Percentiles rank a stretch among this genome's conserved stretches.
Conservation (phyloP, 2,113 vertebrate species). For the Odocoileus virginianus region DNA sequence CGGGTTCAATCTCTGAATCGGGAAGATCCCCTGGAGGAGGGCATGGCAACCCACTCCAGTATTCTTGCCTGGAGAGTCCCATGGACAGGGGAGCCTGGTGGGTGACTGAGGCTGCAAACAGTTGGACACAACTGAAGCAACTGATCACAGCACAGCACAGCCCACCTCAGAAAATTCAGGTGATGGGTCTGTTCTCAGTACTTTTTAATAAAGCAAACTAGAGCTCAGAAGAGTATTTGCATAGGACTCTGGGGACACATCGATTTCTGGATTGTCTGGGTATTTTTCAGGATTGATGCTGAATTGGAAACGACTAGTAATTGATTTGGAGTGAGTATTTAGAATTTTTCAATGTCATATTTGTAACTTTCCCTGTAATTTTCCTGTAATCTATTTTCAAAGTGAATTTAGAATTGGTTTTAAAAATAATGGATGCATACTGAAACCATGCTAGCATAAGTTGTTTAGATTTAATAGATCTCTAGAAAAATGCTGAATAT, state of each 20-base stretch:
- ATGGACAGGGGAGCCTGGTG: background rate
- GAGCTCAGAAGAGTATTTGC: background rate
- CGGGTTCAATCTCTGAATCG: rapidly evolving
- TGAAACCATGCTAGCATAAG: background rate
- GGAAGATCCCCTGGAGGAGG: background rate
- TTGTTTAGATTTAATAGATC: background rate
- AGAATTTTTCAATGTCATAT: background rate
- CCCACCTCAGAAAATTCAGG: background rate
- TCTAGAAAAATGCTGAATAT: background rate
- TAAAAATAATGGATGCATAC: background rate
- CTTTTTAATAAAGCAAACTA: background rate
- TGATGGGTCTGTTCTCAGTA: background rate
- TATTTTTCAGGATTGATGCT: background rate
- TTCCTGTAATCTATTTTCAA: slow-evolving; percentile 24
- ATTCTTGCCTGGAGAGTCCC: background rate
- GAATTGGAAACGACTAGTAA: background rate
- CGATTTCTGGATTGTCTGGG: background rate
- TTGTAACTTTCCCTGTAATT: background rate
- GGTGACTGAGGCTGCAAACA: background rate
- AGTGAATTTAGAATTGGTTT: slow-evolving; percentile 2
- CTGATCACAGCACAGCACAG: background rate
- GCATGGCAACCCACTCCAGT: background rate
- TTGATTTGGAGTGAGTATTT: background rate
- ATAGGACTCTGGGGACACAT: background rate
- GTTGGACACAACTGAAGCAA: background rate